A percentile compares a stretch with the other conserved stretches of the same genome.
Conservation (phyloP, 2,888 invertebrate species). For the Chironomus tentans region DNA sequence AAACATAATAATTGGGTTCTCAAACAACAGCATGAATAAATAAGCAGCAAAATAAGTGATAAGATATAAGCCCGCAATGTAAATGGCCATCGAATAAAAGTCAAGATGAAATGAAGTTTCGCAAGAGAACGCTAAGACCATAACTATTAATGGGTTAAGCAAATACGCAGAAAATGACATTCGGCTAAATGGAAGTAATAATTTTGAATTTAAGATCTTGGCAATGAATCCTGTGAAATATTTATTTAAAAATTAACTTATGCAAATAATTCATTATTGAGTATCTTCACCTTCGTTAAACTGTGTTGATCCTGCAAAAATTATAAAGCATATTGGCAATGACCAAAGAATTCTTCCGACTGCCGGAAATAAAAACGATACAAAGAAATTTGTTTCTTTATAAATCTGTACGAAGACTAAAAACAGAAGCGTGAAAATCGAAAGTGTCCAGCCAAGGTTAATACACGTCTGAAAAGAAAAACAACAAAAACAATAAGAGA, state of each 20-base stretch:
- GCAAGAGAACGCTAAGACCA: slow-evolving; percentile 34
- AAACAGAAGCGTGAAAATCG: slow-evolving; percentile 32
- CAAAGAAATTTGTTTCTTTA: background rate
- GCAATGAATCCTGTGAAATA: slow-evolving; percentile 7
- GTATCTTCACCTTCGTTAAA: background rate
- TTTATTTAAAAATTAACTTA: background rate
- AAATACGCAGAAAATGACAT: slow-evolving; percentile 46
- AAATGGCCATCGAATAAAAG: slow-evolving; percentile 28
- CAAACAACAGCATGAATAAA: slow-evolving; percentile 14
- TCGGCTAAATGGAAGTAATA: slow-evolving; percentile 37
- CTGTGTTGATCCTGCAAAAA: background rate
- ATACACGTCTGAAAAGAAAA: slow-evolving; percentile 33
- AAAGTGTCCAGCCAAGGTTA: slow-evolving; percentile 30
- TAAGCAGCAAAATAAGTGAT: slow-evolving; percentile 16
- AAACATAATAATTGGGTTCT: slow-evolving; percentile 18
- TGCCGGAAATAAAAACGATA: slow-evolving; percentile 9
- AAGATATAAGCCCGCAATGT: slow-evolving; percentile 5
- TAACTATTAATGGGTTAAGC: slow-evolving; percentile 44
- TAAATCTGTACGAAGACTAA: slow-evolving; percentile 10
- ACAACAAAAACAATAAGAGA: background rate
- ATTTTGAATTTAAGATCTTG: slow-evolving; percentile 36
- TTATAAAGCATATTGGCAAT: slow-evolving; percentile 16
- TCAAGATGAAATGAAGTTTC: slow-evolving; percentile 30
- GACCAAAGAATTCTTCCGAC: slow-evolving; percentile 19
- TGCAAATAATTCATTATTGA: background rate